Percentiles rank a stretch among this genome's conserved stretches.
Evolutionary conservation across 2,888 invertebrate genomes (phyloP).

Genomic region (Xestobium rufovillosum): DNA sequence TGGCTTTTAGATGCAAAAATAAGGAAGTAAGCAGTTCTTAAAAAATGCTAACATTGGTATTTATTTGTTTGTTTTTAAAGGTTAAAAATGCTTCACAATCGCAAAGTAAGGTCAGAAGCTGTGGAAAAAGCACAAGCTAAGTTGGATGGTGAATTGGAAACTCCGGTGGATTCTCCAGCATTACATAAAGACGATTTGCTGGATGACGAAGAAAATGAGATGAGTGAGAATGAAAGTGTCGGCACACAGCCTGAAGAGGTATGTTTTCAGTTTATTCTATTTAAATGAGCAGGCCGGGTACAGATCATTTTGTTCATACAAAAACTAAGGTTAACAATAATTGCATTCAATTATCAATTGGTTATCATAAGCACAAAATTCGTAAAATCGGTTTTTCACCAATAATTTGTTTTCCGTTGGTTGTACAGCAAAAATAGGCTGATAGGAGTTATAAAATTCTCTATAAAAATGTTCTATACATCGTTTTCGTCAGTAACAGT

Average conservation of each 20-base stretch:
- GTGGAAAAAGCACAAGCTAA: constrained; percentile 56
- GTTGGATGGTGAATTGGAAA: constrained; percentile 41
- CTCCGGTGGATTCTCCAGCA: constrained; percentile 36
- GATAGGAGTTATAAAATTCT: too few species aligned
- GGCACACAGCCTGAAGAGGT: constrained; percentile 81
- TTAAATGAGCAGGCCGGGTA: too few species aligned
- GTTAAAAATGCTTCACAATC: constrained; percentile 62
- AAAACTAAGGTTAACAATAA: too few species aligned
- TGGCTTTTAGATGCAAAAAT: constrained; percentile 91
- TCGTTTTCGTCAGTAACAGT: too few species aligned
- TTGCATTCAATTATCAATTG: too few species aligned
- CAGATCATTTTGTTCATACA: too few species aligned
- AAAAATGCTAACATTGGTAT: too few species aligned
- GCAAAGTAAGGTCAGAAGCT: constrained; percentile 69
- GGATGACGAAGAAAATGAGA: constrained; percentile 61
- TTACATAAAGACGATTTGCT: constrained; percentile 56
- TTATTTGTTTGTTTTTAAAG: constrained; percentile 27
- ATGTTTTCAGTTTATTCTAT: constrained; percentile 22
- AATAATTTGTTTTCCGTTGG: too few species aligned
- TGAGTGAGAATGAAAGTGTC: constrained; percentile 82
- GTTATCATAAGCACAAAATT: too few species aligned
- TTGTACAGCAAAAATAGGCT: too few species aligned
- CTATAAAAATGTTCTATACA: too few species aligned
- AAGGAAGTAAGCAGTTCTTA: constrained; percentile 62
- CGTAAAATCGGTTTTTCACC: too few species aligned